Conservation (phyloP, 2,797 vertebrate species). For the Tragelaphus oryx region DNA sequence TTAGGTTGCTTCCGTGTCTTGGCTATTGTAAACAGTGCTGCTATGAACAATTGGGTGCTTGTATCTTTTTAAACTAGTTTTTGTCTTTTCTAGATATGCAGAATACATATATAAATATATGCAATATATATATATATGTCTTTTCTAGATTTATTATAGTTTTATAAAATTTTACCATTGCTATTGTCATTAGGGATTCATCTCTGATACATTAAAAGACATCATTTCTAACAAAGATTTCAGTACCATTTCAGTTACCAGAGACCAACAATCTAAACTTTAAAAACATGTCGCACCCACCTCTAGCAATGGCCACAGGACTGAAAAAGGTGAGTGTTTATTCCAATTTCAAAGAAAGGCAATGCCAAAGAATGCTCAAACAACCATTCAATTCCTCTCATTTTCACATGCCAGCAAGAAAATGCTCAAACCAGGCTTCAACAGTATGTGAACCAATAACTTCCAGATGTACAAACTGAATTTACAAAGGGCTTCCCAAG, state of each 20-base stretch:
- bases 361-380: background rate
- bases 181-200: background rate
- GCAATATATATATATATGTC: background rate
- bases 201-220: background rate
- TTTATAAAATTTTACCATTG: constrained; percentile 9
- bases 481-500: background rate
- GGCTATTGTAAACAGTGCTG: background rate
- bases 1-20: background rate
- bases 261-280: background rate
- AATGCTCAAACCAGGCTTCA: background rate
- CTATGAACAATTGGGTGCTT: background rate
- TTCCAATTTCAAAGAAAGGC: background rate
- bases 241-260: background rate
- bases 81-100: background rate
- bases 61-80: background rate
- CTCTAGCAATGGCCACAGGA: background rate
- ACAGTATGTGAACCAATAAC: background rate
- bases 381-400: background rate
- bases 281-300: background rate
- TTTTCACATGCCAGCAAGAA: background rate
- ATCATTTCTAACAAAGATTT: background rate
- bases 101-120: background rate
- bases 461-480: background rate
- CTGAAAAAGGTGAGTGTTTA: background rate
- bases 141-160: background rate